Evolutionary conservation across 1,140 invertebrate species (phyloP), one percentile per base, ranked within the genome.

Genomic region (Metaphire vulgaris): DNA sequence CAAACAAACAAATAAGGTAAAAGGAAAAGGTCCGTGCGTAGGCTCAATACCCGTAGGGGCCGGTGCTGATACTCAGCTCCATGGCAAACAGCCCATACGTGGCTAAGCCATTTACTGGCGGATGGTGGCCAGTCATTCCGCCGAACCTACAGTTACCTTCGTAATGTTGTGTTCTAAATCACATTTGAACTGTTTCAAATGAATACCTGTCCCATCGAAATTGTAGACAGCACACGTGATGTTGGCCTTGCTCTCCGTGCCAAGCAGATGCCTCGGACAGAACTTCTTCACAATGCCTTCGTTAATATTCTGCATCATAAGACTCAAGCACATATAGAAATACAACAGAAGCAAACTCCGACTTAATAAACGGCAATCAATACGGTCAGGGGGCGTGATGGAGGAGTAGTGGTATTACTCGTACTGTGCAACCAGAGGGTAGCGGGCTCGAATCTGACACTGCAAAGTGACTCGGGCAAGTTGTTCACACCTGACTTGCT

Each of bases 211-310:
- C 65, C 95, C 95, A 86, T 94, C 92, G 86, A 95, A 90, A 87
- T 94, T 97, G 85, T 95, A 98, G 0, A 95, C 90, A 33, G 92
- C 92, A 83, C 91, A 93, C 2, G 95, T 97, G 0, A 97, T 89
- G 84, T 94, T 91, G 69, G n/a, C 77, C 21, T 56, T 56, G 41
- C 6, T 56, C 6, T 21, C 21, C 6, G 41, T 12, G 21, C 21
- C 21, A 21, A 56, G 41, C 6, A 56, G 41, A 21, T 56, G 41
- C 6, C 21, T 6, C 6, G 41, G 41, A 21, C 41, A 56, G 41
- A 56, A 56, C 41, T 21, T 56, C 21, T 56, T 56, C 6, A 56
- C 41, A 56, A 56, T 21, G 21, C 41, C 41, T 56, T 21, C 41
- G 21, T 56, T 56, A 12, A 12, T 21, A 56, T 56, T 56, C 41